phyloP scores from a whole-genome alignment of 2,113 vertebrate species.

The Albula goreensis region DNA sequence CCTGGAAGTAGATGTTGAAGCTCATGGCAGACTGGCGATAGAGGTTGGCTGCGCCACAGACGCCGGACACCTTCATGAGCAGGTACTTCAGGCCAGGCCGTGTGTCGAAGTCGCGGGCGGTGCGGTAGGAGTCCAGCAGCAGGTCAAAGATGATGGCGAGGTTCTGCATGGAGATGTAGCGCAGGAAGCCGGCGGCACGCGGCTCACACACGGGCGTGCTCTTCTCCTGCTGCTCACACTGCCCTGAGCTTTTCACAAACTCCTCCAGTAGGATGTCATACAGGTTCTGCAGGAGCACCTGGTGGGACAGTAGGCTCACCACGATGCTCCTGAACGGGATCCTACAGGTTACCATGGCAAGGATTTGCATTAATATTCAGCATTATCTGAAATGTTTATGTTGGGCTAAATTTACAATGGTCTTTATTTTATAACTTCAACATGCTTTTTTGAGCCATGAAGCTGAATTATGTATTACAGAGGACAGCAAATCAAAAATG shows the following conservation, averaged over 20 bases:
- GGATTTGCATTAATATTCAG: background rate
- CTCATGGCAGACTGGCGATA: constrained; percentile 97
- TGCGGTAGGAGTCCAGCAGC: constrained; percentile 92
- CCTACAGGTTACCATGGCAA: constrained; percentile 56
- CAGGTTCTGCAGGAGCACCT: constrained; percentile 94
- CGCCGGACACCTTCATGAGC: constrained; percentile 94
- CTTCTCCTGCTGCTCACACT: constrained; percentile 71
- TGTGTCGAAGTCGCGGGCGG: constrained; percentile 92
- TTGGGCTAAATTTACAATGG: too few relatives aligned
- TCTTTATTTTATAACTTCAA: too few relatives aligned
- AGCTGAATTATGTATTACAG: background rate
- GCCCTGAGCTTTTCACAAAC: constrained; percentile 83
- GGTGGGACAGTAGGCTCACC: constrained; percentile 93
- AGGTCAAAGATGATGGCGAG: constrained; percentile 94
- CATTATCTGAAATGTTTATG: too few relatives aligned
- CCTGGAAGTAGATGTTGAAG: constrained; percentile 94
- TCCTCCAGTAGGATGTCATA: constrained; percentile 93
- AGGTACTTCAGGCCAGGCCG: constrained; percentile 93
- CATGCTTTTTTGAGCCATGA: background rate
- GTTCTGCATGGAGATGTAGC: constrained; percentile 97
- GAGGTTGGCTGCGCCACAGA: constrained; percentile 89
- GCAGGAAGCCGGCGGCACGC: constrained; percentile 84
- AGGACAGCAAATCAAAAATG: background rate
- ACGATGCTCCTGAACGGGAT: constrained; percentile 95
- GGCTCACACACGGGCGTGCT: constrained; percentile 71